Evolutionary conservation across 37 sponge, comb jelly and placozoan species (phyloP).

Genomic region (Hexactinellida sp.): DNA sequence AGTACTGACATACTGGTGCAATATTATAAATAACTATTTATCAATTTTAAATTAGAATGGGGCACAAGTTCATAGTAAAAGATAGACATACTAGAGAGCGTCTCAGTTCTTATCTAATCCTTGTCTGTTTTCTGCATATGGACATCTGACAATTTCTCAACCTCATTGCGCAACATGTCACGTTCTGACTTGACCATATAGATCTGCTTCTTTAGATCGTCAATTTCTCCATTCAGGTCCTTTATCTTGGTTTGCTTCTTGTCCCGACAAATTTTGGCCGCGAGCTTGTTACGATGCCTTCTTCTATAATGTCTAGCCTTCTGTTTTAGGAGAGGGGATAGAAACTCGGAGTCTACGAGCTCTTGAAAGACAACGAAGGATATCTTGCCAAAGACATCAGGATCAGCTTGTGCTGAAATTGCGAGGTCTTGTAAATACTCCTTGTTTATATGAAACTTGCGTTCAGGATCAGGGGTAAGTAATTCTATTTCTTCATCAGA

Average conservation of each 20-base stretch:
- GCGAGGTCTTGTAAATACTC: neutral
- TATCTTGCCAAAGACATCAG: conserved; percentile 11
- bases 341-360: neutral
- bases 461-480: neutral
- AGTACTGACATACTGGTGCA: conserved; percentile 11
- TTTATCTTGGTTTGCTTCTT: neutral
- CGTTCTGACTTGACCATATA: neutral
- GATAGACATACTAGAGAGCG: neutral
- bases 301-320: conserved; percentile 6
- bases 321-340: neutral
- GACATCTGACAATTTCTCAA: neutral
- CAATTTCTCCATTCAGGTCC: conserved; percentile 3
- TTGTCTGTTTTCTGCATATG: neutral
- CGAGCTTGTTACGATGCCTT: neutral
- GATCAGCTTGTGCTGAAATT: neutral
- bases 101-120: neutral
- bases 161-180: conserved; percentile 11
- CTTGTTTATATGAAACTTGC: neutral
- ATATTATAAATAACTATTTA: conserved; percentile 13
- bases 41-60: neutral
- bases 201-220: neutral
- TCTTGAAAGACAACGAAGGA: conserved; percentile 5
- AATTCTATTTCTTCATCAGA: conserved; percentile 14
- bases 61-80: conserved; percentile 15
- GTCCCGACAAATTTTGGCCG: neutral